These are phyloP conservation scores for Ceramica pisi DNA, from an alignment of 2,888 invertebrate species.

Conservation along the genomic window DNA sequence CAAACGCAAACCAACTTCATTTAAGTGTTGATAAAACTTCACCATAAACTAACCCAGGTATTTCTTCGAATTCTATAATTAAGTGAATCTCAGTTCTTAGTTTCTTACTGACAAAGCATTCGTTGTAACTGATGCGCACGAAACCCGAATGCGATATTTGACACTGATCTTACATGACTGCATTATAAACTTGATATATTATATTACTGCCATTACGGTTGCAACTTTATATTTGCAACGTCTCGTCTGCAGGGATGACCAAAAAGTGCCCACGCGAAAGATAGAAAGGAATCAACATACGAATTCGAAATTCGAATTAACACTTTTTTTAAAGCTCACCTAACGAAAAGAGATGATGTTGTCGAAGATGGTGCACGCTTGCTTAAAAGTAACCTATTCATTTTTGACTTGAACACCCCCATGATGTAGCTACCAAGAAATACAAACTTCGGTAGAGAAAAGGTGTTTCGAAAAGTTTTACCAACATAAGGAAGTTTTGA, in stretches of 20 bases:
- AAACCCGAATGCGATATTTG: conserved; percentile 52
- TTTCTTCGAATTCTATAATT: conserved; percentile 35
- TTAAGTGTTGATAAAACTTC: conserved; percentile 23
- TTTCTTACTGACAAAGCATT: conserved; percentile 27
- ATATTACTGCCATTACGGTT: conserved; percentile 38
- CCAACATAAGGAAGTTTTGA: conserved; percentile 14
- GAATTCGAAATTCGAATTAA: neutral
- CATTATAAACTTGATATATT: conserved; percentile 48
- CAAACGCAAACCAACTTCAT: conserved; percentile 9
- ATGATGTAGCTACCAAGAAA: too few species aligned
- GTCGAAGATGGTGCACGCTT: too few species aligned
- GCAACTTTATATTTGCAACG: conserved; percentile 8
- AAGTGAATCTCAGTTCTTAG: conserved; percentile 28
- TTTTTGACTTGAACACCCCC: too few species aligned
- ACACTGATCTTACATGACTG: conserved; percentile 46
- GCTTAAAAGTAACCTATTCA: too few species aligned
- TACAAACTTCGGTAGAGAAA: neutral
- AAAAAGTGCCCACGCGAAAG: conserved; percentile 21
- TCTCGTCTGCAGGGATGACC: conserved; percentile 26
- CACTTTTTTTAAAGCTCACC: too few species aligned
- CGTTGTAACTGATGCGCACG: conserved; percentile 27
- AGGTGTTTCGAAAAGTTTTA: conserved; percentile 1
- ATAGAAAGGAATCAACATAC: too few species aligned
- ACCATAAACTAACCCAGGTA: conserved; percentile 10
- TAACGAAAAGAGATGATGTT: too few species aligned